A percentile compares a stretch with the other conserved stretches of the same genome.
These are phyloP conservation scores for Gobiocypris rarus DNA, from an alignment of 2,113 vertebrate species.

Conservation along the genomic window DNA sequence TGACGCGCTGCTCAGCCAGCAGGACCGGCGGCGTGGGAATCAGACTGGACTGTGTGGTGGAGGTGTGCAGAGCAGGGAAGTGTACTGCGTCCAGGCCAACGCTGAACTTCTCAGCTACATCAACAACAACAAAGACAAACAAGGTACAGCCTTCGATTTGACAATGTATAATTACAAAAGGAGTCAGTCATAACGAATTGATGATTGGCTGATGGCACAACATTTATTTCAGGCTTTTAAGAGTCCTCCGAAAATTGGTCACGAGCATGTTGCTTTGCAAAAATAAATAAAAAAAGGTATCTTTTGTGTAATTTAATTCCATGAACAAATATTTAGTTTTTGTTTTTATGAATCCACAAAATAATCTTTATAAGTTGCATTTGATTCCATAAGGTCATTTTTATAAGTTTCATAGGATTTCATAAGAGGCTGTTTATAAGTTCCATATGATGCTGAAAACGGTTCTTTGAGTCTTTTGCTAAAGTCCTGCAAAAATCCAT, in stretches of 20 bases:
- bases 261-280: too few relatives aligned
- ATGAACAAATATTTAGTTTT: too few relatives aligned
- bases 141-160: slow-evolving; percentile 76
- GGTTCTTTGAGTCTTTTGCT: too few relatives aligned
- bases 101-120: slow-evolving; percentile 83
- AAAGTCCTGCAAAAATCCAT: too few relatives aligned
- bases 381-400: neutral
- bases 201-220: neutral
- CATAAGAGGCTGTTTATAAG: too few relatives aligned
- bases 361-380: neutral
- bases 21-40: slow-evolving; percentile 90
- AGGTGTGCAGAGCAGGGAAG: slow-evolving; percentile 88
- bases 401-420: neutral
- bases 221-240: neutral
- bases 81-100: slow-evolving; percentile 88
- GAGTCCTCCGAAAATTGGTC: too few relatives aligned
- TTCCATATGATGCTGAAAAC: neutral
- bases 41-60: slow-evolving; percentile 92
- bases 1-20: slow-evolving; percentile 90
- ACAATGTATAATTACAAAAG: neutral
- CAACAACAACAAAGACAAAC: slow-evolving; percentile 79
- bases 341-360: too few relatives aligned
- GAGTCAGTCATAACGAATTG: too few relatives aligned
- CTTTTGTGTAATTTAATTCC: too few relatives aligned
- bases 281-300: too few relatives aligned